Percentiles rank a stretch among this genome's conserved stretches.
Evolutionary conservation across 1,140 invertebrate species (phyloP).

Genomic region (Phymastichus coffea): DNA sequence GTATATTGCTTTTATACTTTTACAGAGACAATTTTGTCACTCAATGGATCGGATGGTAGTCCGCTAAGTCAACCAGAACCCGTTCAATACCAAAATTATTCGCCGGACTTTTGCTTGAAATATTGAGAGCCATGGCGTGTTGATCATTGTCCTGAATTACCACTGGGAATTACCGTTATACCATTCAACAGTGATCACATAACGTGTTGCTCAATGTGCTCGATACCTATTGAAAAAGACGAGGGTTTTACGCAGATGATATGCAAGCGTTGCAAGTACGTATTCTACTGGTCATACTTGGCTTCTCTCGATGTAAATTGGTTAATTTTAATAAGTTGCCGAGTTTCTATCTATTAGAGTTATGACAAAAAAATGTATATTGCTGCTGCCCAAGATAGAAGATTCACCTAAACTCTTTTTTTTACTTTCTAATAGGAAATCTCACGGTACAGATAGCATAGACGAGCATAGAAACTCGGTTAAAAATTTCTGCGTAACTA

Average conservation of each 20-base stretch:
- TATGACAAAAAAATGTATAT: too few relatives aligned
- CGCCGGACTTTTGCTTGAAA: slow-evolving; percentile 77
- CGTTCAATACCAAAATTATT: slow-evolving; percentile 80
- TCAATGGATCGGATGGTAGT: slow-evolving; percentile 58
- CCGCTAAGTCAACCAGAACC: slow-evolving; percentile 45
- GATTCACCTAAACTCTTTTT: too few relatives aligned
- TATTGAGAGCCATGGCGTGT: slow-evolving; percentile 55
- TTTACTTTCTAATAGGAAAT: too few relatives aligned
- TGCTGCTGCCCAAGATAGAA: too few relatives aligned
- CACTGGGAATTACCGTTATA: slow-evolving; percentile 68
- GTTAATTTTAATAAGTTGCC: too few relatives aligned
- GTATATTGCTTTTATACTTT: slow-evolving; percentile 14
- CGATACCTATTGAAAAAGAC: slow-evolving; percentile 94
- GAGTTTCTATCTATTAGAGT: too few relatives aligned
- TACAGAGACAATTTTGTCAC: slow-evolving; percentile 87
- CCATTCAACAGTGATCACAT: slow-evolving; percentile 87
- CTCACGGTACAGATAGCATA: too few relatives aligned
- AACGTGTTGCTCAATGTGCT: slow-evolving; percentile 95
- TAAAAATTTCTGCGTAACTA: too few relatives aligned
- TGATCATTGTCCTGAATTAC: slow-evolving; percentile 58
- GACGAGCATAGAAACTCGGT: too few relatives aligned
- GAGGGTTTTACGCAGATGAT: slow-evolving; percentile 99
- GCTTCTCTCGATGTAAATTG: slow-evolving; percentile 91
- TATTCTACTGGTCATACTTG: slow-evolving; percentile 98
- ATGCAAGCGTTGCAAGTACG: slow-evolving; percentile 97